Base-by-base conservation (phyloP, 2,888 invertebrate species). In the Eilema griseolum region DNA sequence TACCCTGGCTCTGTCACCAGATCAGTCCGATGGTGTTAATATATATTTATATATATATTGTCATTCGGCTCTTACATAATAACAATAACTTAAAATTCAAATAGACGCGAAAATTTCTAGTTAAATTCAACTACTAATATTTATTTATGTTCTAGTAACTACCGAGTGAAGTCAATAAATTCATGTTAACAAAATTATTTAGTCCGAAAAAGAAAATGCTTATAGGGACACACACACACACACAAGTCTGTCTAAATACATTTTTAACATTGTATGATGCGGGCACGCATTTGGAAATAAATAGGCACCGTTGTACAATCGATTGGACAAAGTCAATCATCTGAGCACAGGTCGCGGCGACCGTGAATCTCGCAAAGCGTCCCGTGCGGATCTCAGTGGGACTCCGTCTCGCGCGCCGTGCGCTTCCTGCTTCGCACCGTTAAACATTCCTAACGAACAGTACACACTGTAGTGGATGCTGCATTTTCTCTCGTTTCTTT, bases 321-420 rank as follows among this genome's bases (percentile, higher is more conserved):
- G 93, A 94, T 94, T 93, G 93, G 93, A 90, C 91, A 91, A 86
- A 93, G 91, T 93, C 90, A 93, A 94, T 94, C 93, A 92, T 92
- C 86, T 89, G 90, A 86, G 88, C 88, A 85, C 90, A 90, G 92
- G 92, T 93, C 92, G 91, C 86, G 76, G 88, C 93, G 94, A 93
- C 95, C 95, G 94, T 95, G 95, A 95, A 94, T 92, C 88, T 88
- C 86, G 73, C 77, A 70, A 75, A 82, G 85, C 86, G 85, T 88
- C 90, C 90, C 88, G 89, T 85, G 81, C 84, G 76, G 83, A 77
- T 82, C 84, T 88, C 91, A 91, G 91, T 91, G 90, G 88, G 84
- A 86, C 84, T 83, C 86, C 88, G 92, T 87, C 89, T 86, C 87
- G 91, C 93, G 91, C 85, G 84, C 85, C 81, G 93, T 87, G 88